phyloP scores from a whole-genome alignment of 2,888 invertebrate genomes.

The Drosophila anceps region DNA sequence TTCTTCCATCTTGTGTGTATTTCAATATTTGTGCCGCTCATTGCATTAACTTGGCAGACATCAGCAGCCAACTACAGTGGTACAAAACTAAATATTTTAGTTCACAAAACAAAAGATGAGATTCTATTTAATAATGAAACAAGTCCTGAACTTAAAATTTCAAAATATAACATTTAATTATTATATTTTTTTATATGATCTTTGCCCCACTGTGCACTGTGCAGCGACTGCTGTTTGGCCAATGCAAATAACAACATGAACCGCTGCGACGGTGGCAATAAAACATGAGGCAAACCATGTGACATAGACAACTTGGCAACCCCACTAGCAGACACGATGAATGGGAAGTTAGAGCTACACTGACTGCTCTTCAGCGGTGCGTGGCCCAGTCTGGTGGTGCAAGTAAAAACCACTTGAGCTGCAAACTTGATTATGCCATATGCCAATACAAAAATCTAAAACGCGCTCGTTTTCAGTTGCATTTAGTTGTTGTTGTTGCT shows the following conservation, averaged over 20 bases:
- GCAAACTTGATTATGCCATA: conserved; percentile 73
- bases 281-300: conserved; percentile 64
- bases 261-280: conserved; percentile 50
- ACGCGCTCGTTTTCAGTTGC: conserved; percentile 59
- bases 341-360: conserved; percentile 8
- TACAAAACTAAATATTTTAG: not conserved
- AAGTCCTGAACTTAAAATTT: no score
- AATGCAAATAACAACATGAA: conserved; percentile 61
- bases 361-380: conserved; percentile 45
- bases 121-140: not conserved
- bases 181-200: not conserved
- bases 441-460: conserved; percentile 49
- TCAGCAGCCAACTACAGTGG: conserved; percentile 17
- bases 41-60: conserved; percentile 34
- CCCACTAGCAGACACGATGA: conserved; percentile 31
- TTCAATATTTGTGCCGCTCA: conserved; percentile 48
- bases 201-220: conserved; percentile 44
- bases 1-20: conserved; percentile 32
- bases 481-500: conserved; percentile 21
- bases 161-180: not conserved
- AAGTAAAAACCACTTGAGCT: conserved; percentile 41
- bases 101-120: not conserved
- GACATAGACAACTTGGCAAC: conserved; percentile 75
- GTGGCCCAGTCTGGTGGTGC: conserved; percentile 38
- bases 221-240: conserved; percentile 46